phyloP scores from a whole-genome alignment of 2,113 vertebrate species.

The Silurus meridionalis region DNA sequence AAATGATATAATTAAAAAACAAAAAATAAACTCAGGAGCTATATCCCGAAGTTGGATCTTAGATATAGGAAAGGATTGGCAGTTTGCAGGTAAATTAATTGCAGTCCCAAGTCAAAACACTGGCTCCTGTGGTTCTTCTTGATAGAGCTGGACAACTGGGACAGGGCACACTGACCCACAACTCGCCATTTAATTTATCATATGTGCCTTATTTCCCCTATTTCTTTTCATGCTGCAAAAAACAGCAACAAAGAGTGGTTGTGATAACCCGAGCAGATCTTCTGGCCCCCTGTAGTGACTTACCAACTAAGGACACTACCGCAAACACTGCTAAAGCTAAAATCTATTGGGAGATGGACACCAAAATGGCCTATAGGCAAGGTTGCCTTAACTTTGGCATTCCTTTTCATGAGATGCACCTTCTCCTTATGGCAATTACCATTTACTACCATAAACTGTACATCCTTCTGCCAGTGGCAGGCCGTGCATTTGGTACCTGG shows the following conservation, averaged over 20 bases:
- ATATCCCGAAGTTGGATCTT: background rate
- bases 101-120: background rate
- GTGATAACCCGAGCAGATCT: background rate
- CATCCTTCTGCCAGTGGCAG: no score
- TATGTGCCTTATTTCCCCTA: background rate
- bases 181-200: background rate
- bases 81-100: background rate
- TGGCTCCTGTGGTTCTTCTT: background rate
- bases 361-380: background rate
- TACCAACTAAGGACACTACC: background rate
- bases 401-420: background rate
- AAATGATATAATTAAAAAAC: background rate
- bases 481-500: no score
- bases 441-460: no score
- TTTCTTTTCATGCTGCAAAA: background rate
- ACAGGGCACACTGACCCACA: background rate
- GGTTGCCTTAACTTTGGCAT: background rate
- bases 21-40: background rate
- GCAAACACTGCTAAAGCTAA: background rate
- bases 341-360: background rate
- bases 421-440: background rate
- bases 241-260: background rate
- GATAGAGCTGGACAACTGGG: background rate
- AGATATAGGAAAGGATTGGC: background rate
- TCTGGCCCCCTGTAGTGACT: background rate